Evolutionary conservation across 2,797 vertebrate genomes (phyloP).

Genomic region (Onychomys leucogaster): DNA sequence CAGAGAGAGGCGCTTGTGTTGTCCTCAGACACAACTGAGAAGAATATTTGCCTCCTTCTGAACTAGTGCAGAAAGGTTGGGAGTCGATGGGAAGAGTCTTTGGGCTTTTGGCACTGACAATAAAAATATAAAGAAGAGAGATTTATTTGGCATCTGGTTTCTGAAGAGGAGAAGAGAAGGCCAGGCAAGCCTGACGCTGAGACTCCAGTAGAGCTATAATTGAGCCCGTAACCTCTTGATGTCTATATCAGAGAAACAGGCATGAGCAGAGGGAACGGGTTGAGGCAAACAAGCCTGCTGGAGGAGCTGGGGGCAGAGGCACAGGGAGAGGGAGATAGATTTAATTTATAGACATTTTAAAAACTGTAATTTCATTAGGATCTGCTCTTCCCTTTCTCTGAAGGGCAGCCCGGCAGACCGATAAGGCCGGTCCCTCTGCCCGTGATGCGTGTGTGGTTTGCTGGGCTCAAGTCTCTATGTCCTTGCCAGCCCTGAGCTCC

Average conservation of each 20-base stretch:
- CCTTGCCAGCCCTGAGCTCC: neutral
- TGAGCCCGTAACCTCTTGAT: constrained; percentile 88
- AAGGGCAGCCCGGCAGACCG: constrained; percentile 78
- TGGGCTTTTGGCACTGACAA: constrained; percentile 67
- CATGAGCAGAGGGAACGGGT: constrained; percentile 79
- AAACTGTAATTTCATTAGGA: constrained; percentile 81
- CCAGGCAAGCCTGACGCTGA: constrained; percentile 82
- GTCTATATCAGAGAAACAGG: constrained; percentile 88
- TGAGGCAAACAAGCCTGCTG: constrained; percentile 81
- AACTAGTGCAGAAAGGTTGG: constrained; percentile 51
- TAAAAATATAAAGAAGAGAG: constrained; percentile 78
- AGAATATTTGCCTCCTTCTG: constrained; percentile 13
- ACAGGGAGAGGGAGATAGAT: constrained; percentile 77
- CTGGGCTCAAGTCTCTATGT: neutral
- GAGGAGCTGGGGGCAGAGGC: constrained; percentile 77
- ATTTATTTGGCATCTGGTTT: constrained; percentile 79
- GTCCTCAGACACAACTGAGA: constrained; percentile 51
- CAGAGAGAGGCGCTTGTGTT: neutral
- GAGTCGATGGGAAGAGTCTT: constrained; percentile 32
- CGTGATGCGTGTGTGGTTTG: neutral
- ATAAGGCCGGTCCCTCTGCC: constrained; percentile 69
- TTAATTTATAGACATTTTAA: constrained; percentile 86
- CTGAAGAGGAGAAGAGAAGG: constrained; percentile 79
- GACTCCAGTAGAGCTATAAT: constrained; percentile 86
- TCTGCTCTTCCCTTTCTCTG: constrained; percentile 75